phyloP scores from a whole-genome alignment of 2,113 vertebrate species.

The Varanus komodoensis region DNA sequence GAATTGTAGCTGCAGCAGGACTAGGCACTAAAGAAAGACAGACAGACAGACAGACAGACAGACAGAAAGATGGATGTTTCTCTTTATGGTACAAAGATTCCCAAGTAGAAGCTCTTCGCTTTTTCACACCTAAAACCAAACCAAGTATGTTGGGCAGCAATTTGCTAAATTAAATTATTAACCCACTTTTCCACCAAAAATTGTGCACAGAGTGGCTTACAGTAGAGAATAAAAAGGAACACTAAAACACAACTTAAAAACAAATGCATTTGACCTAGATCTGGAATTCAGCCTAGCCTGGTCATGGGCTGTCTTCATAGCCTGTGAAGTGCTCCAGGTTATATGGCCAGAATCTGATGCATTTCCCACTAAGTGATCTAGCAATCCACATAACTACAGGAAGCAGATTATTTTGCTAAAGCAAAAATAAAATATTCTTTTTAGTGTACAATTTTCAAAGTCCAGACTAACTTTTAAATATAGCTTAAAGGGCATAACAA shows the following conservation, averaged over 20 bases:
- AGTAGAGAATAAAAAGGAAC: background rate
- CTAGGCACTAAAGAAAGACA: slow-evolving; percentile 71
- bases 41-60: background rate
- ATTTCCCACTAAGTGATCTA: background rate
- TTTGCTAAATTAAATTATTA: background rate
- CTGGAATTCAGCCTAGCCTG: background rate
- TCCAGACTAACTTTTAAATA: background rate
- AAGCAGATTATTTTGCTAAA: background rate
- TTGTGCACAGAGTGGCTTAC: background rate
- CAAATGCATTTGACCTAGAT: too few relatives aligned
- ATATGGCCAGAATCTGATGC: slow-evolving; percentile 6
- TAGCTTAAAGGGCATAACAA: background rate
- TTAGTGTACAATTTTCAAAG: background rate
- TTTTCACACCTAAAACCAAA: background rate
- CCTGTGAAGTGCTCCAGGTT: background rate
- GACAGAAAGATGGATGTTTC: background rate
- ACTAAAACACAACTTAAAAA: too few relatives aligned
- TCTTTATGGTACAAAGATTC: background rate
- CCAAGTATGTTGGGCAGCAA: background rate
- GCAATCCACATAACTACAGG: background rate
- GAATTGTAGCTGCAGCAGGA: slow-evolving; percentile 82
- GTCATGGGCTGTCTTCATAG: background rate
- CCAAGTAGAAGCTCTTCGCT: background rate
- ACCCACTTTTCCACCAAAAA: too few relatives aligned
- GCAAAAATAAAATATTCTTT: background rate